Percentiles rank a stretch among this genome's conserved stretches.
Evolutionary conservation across 2,797 vertebrate species (phyloP).

Genomic region (Coracias cyanogaster): DNA sequence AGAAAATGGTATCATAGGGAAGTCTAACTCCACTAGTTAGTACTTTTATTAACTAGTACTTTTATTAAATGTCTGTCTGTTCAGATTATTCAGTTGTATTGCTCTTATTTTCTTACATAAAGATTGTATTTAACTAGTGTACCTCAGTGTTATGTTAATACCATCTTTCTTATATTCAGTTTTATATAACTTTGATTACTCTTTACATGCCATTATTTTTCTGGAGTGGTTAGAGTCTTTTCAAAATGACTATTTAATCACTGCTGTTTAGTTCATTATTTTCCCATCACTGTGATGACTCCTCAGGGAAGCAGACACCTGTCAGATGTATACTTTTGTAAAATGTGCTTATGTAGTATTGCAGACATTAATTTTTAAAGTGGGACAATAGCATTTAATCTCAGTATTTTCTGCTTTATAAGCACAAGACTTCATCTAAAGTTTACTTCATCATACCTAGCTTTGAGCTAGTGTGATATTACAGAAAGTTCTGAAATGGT

Average conservation of each 20-base stretch:
- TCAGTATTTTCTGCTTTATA: constrained; percentile 12
- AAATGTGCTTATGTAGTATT: not conserved
- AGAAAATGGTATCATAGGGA: not conserved
- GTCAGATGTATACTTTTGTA: not conserved
- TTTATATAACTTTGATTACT: constrained; percentile 31
- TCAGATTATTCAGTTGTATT: not conserved
- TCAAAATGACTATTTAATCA: constrained; percentile 44
- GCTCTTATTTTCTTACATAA: not conserved
- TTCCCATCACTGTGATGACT: not conserved
- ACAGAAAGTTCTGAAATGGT: not conserved
- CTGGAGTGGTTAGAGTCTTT: not conserved
- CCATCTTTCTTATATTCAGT: not conserved
- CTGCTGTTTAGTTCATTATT: constrained; percentile 24
- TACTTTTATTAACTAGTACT: not conserved
- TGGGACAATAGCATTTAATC: not conserved
- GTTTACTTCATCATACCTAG: not conserved
- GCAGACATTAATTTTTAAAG: constrained; percentile 41
- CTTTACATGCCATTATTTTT: not conserved
- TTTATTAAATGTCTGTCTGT: not conserved
- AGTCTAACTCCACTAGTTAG: not conserved
- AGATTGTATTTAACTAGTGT: not conserved
- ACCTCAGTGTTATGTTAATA: not conserved
- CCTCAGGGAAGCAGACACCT: not conserved
- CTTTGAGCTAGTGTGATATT: not conserved
- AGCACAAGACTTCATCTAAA: not conserved